Percentiles rank a stretch among this genome's conserved stretches.
Conservation (phyloP, 2,113 vertebrate species). For the Alouatta palliata region DNA sequence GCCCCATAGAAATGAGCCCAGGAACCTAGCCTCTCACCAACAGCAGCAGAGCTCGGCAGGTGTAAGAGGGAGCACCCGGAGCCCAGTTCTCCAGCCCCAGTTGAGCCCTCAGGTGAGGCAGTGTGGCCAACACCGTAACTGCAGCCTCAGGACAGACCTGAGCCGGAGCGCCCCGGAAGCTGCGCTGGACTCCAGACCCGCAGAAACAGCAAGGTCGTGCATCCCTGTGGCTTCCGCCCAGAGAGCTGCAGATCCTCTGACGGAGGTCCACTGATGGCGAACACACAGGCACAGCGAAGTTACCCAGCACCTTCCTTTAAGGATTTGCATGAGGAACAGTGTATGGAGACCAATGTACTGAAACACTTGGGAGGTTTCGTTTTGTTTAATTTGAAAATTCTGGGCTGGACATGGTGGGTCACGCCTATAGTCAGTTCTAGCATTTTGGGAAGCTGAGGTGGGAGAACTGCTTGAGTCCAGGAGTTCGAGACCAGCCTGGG, state of each 20-base stretch:
- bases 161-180: not conserved
- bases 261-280: not conserved
- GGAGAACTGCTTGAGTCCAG: too few relatives aligned
- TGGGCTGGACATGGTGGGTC: too few relatives aligned
- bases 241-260: too few relatives aligned
- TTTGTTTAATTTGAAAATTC: not conserved
- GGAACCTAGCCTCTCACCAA: not conserved
- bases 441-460: too few relatives aligned
- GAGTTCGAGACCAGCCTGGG: too few relatives aligned
- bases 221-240: not conserved
- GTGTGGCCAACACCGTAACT: rapidly evolving
- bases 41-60: not conserved
- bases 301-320: not conserved
- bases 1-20: not conserved
- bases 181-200: too few relatives aligned
- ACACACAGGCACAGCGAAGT: not conserved
- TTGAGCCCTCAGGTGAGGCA: not conserved
- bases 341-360: not conserved
- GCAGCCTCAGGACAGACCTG: not conserved
- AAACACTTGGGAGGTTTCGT: too few relatives aligned
- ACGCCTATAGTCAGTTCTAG: too few relatives aligned
- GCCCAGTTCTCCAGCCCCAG: not conserved
- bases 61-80: not conserved
- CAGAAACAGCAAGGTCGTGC: not conserved
- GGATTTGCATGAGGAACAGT: not conserved